Conservation (phyloP, 2,888 invertebrate genomes). For the Miltochrista miniata region DNA sequence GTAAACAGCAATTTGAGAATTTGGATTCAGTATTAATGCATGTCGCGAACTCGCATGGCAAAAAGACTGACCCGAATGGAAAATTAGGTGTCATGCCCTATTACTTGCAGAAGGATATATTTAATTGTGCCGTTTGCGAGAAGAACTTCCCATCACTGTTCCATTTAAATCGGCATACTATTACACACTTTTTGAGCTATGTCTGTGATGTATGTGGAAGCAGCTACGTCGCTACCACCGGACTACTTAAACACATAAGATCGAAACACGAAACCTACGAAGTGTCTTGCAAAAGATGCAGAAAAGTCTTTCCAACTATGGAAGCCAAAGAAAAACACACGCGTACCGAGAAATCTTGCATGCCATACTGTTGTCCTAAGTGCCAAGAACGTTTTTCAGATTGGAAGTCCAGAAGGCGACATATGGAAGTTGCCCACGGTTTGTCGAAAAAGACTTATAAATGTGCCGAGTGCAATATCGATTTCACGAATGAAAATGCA, state of each 20-base stretch:
- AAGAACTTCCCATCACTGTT: constrained; percentile 65
- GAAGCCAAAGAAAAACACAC: constrained; percentile 71
- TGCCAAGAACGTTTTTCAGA: constrained; percentile 68
- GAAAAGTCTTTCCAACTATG: constrained; percentile 67
- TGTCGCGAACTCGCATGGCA: constrained; percentile 46
- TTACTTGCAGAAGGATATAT: constrained; percentile 53
- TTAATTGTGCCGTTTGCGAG: constrained; percentile 63
- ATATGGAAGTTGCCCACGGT: constrained; percentile 69
- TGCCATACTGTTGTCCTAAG: constrained; percentile 70
- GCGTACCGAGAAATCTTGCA: constrained; percentile 64
- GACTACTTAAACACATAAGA: constrained; percentile 62
- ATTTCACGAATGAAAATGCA: constrained; percentile 57
- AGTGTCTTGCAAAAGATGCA: constrained; percentile 64
- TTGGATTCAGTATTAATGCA: constrained; percentile 59
- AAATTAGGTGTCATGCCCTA: constrained; percentile 74
- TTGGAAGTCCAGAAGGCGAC: constrained; percentile 61
- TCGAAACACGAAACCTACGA: constrained; percentile 70
- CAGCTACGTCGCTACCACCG: constrained; percentile 69
- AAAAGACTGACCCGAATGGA: constrained; percentile 46
- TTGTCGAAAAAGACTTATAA: constrained; percentile 53
- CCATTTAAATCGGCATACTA: constrained; percentile 70
- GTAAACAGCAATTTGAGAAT: constrained; percentile 40
- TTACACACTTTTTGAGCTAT: constrained; percentile 69
- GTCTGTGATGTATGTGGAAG: constrained; percentile 73
- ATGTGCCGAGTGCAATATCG: constrained; percentile 65